These are phyloP conservation scores for Muscicapa striata DNA, from an alignment of 2,797 vertebrate species.

Conservation along the genomic window DNA sequence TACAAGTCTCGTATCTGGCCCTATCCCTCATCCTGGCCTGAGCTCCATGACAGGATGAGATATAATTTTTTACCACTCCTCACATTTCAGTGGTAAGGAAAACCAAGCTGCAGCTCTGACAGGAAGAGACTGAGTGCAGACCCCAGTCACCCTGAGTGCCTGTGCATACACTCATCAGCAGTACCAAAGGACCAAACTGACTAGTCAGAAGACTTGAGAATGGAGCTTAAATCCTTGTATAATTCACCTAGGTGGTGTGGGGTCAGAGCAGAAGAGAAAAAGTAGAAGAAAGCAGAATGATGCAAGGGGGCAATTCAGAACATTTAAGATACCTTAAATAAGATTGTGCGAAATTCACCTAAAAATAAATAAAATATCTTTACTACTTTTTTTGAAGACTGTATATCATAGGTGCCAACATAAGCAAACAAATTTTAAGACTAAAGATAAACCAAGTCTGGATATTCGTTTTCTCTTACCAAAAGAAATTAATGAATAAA, in stretches of 20 bases:
- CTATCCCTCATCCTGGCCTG: neutral
- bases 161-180: neutral
- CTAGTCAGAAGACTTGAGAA: neutral
- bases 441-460: neutral
- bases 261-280: neutral
- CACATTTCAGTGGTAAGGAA: neutral
- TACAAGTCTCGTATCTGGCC: neutral
- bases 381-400: neutral
- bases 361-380: neutral
- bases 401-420: neutral
- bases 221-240: neutral
- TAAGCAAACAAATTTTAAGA: neutral
- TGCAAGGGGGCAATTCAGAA: neutral
- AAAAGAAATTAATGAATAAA: neutral
- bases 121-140: neutral
- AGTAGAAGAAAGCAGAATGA: neutral
- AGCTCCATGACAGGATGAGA: neutral
- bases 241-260: neutral
- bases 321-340: neutral
- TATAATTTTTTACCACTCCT: neutral
- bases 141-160: fast-evolving
- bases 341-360: neutral
- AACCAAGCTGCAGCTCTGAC: neutral
- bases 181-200: neutral
- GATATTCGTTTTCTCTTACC: neutral